Percentiles rank a stretch among this genome's conserved stretches.
These are phyloP conservation scores for Caretta caretta DNA, from an alignment of 2,113 vertebrate species.

Conservation along the genomic window DNA sequence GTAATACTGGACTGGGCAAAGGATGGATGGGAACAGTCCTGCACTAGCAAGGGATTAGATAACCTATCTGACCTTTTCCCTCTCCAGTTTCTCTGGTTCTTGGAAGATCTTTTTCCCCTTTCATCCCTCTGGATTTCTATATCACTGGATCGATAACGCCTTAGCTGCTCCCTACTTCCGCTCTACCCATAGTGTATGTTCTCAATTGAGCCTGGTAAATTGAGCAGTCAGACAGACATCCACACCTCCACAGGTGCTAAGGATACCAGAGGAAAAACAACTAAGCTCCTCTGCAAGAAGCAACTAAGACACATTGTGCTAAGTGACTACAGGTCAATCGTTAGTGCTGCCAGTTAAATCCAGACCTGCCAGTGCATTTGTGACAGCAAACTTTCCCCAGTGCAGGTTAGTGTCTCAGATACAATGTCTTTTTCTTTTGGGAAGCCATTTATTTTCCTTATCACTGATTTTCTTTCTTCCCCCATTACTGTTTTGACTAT, in stretches of 20 bases:
- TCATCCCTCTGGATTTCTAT: background rate
- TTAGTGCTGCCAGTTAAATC: background rate
- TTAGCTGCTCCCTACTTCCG: fast-evolving
- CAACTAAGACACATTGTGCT: constrained; percentile 55
- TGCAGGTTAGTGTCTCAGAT: constrained; percentile 15
- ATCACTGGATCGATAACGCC: background rate
- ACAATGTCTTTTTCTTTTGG: constrained; percentile 28
- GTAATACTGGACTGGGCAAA: background rate
- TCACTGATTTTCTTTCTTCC: background rate
- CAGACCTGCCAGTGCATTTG: constrained; percentile 17
- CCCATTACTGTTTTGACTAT: fast-evolving
- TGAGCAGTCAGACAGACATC: constrained; percentile 35
- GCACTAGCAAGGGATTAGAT: fast-evolving
- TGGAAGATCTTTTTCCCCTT: background rate
- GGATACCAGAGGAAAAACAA: constrained; percentile 44
- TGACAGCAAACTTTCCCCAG: background rate
- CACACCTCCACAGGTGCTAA: constrained; percentile 38
- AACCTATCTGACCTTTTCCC: background rate
- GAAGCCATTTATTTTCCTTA: constrained; percentile 14
- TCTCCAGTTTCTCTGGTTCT: background rate
- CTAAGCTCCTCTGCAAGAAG: constrained; percentile 62
- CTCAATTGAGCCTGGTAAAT: background rate
- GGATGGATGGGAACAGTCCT: background rate
- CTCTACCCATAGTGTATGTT: fast-evolving
- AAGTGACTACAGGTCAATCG: background rate